Percentiles rank a stretch among this genome's conserved stretches.
These are phyloP conservation scores for Hippopotamus amphibius DNA, from an alignment of 2,113 vertebrate species.

Conservation along the genomic window DNA sequence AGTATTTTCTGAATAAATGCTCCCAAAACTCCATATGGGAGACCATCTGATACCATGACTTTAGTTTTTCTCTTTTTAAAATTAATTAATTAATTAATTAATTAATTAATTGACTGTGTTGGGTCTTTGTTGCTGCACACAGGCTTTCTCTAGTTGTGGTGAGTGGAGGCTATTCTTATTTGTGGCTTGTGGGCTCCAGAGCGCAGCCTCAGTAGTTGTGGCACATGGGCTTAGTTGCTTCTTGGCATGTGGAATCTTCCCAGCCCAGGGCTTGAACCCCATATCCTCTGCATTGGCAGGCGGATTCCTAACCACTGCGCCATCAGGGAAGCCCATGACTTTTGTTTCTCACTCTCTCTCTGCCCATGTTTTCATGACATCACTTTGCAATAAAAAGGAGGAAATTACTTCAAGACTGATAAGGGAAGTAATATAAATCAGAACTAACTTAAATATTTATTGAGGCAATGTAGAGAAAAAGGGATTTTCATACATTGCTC, in stretches of 20 bases:
- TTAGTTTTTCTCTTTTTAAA: background rate
- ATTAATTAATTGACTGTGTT: too few species aligned
- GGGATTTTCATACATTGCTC: background rate
- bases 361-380: background rate
- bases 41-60: background rate
- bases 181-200: too few species aligned
- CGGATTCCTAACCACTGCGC: too few species aligned
- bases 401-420: conserved; percentile 52
- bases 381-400: conserved; percentile 9
- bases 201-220: too few species aligned
- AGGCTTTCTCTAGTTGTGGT: too few species aligned
- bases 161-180: too few species aligned
- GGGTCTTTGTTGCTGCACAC: too few species aligned
- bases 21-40: background rate
- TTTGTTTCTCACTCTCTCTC: background rate
- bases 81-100: too few species aligned
- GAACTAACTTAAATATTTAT: conserved; percentile 59
- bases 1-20: background rate
- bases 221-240: too few species aligned
- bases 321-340: background rate
- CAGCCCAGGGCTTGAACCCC: too few species aligned
- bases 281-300: too few species aligned
- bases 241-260: too few species aligned
- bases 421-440: conserved; percentile 65
- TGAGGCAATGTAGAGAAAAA: conserved; percentile 37